Evolutionary conservation across 1,140 invertebrate species (phyloP), one percentile per base, ranked within the genome.

Genomic region (Thrips palmi): DNA sequence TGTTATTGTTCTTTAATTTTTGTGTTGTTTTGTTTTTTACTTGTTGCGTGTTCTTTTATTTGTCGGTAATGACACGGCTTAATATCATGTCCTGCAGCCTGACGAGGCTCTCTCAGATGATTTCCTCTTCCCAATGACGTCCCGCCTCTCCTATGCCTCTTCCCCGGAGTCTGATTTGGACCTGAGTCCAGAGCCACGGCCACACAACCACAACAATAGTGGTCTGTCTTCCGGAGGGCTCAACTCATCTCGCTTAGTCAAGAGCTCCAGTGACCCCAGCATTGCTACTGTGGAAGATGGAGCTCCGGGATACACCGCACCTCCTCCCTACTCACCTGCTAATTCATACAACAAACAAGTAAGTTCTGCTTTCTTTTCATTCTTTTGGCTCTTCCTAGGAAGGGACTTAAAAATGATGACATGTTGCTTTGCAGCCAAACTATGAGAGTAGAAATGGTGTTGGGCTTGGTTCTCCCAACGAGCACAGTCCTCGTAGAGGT

Each of bases 101-200:
- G 74, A 82, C 60, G 80, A 84, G 65, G 77, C 78, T 60, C 65
- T 84, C 59, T 81, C 80, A 50, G 80, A 85, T 67, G 89, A 97
- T 70, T 91, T 96, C 74, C 75, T 97, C 52, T 96, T 97, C 68
- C 91, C 91, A 51, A 92, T 94, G 86, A 86, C 86, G 45, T 85
- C 83, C 60, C 77, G 89, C 52, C 67, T 93, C 45, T 93, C 88
- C 52, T 94, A 92, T 64, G 88, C 87, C 44, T 91, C 85, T 50
- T 91, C 86, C 52, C 87, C 87, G 46, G 89, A 94, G 64, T 89
- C 82, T 55, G 89, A 96, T 60, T 67, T 86, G 54, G 87, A 92
- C 63, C 67, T 84, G 49, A 78, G 77, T 53, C 76, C 42, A 74
- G 71, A 49, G 73, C 74, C 40, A 71, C 70, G 47, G 53, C 66